Evolutionary conservation across 2,888 invertebrate species (phyloP), one percentile per base, ranked within the genome.

Genomic region (Harpagoxenus sublaevis): DNA sequence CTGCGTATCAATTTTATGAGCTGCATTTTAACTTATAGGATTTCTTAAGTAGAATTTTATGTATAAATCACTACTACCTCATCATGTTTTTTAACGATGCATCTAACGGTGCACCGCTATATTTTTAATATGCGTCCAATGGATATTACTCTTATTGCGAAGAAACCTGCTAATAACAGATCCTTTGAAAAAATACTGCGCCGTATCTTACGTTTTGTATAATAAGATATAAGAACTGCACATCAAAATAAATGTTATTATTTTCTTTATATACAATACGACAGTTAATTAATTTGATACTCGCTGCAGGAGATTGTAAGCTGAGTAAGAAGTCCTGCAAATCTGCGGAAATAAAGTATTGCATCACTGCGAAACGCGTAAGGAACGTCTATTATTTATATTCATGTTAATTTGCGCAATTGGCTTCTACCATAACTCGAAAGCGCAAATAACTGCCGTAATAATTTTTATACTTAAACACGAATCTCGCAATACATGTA

Each of bases 291-390:
- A 81, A 35, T 77, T 48, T 4, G 88, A 83, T 31, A 85, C 83
- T 8, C 78, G 84, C 77, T 92, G 90, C 8, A 92, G 79, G 23
- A 92, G 70, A 84, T 90, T 92, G 74, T 88, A 92, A 6, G 86
- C 85, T 23, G 91, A 90, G 45, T 91, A 92, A 3, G 92, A 91
- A 1, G 87, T 83, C 39, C 87, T 91, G 18, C 91, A 63, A 18
- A 92, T 85, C 91, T 91, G 73, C 12, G 2, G 2, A 70, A 70
- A 48, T 84, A 89, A 65, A 53, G n/a, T 23, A 62, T 48, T n/a
- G 10, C 31, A n/a, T 51, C 35, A 75, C n/a, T 68, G 10, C 18
- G 2, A 65, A 83, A 53, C 10, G 9, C 28, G 8, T n/a, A 65
- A 57, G 18, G 39, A 15, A 3, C 3, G 18, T 35, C 6, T 0